Evolutionary conservation across 2,888 invertebrate species (phyloP).

Genomic region (Cephus pygmeus): DNA sequence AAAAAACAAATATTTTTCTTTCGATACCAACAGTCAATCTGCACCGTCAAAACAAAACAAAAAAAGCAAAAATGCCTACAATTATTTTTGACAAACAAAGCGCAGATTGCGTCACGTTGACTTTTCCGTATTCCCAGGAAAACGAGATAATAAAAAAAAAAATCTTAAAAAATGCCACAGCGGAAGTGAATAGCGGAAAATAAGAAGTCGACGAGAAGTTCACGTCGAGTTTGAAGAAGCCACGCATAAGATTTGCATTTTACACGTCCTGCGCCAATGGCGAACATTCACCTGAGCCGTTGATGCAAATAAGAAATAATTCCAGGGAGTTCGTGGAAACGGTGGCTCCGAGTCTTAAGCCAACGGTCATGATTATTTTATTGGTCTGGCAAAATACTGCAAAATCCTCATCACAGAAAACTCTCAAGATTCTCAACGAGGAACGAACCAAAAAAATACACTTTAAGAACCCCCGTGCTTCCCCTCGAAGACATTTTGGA

Average conservation of each 20-base stretch:
- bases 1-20: not conserved
- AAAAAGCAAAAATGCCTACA: not conserved
- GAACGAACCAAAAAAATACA: not conserved
- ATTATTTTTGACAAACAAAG: slow-evolving; percentile 14
- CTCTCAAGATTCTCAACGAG: not conserved
- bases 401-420: not conserved
- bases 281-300: not conserved
- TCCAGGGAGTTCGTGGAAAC: not conserved
- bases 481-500: not conserved
- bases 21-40: not conserved
- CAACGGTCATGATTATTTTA: not conserved
- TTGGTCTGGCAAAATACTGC: not conserved
- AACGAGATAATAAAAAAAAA: no score
- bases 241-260: not conserved
- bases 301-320: not conserved
- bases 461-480: not conserved
- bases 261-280: not conserved
- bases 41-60: not conserved
- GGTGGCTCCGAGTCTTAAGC: not conserved
- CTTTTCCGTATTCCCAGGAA: not conserved
- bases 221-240: not conserved
- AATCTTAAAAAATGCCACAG: not conserved
- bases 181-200: not conserved
- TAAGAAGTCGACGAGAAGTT: not conserved
- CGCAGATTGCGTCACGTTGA: not conserved